A percentile compares a stretch with the other conserved stretches of the same genome.
These are phyloP conservation scores for Parnassius apollo DNA, from an alignment of 2,888 invertebrate species.

Conservation along the genomic window DNA sequence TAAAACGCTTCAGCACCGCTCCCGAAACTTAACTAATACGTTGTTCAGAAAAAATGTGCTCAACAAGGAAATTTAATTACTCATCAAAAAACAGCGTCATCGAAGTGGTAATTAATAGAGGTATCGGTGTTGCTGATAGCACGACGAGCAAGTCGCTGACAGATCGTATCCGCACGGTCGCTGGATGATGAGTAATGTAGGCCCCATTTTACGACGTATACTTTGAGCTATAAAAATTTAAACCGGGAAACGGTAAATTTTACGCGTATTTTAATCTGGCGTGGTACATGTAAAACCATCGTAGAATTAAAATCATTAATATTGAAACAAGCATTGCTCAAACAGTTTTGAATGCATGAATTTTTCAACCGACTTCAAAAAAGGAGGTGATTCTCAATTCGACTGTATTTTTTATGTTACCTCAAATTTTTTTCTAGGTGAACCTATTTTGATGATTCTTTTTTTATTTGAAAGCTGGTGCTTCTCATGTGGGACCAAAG, in stretches of 20 bases:
- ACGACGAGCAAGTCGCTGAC: slow-evolving; percentile 50
- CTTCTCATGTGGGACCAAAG: too few relatives aligned
- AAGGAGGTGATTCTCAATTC: too few relatives aligned
- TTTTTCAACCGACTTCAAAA: too few relatives aligned
- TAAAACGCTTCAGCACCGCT: too few relatives aligned
- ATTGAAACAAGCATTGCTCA: background rate
- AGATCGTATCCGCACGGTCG: slow-evolving; percentile 47
- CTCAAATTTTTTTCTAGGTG: too few relatives aligned
- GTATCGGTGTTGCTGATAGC: slow-evolving; percentile 54
- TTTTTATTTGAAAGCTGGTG: too few relatives aligned
- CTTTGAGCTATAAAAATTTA: slow-evolving; percentile 59
- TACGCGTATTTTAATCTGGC: slow-evolving; percentile 33
- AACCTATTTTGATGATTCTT: too few relatives aligned
- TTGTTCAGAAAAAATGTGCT: too few relatives aligned
- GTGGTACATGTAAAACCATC: slow-evolving; percentile 3
- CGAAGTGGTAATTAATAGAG: slow-evolving; percentile 18
- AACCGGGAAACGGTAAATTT: slow-evolving; percentile 46
- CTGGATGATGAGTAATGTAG: slow-evolving; percentile 52
- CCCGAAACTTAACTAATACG: too few relatives aligned
- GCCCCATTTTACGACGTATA: slow-evolving; percentile 51
- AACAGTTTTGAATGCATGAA: too few relatives aligned
- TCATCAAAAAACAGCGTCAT: slow-evolving; percentile 7
- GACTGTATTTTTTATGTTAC: too few relatives aligned
- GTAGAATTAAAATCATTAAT: slow-evolving; percentile 7
- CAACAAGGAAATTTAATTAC: background rate